A percentile compares a stretch with the other conserved stretches of the same genome.
phyloP scores from a whole-genome alignment of 2,797 vertebrate genomes.

The Tadarida brasiliensis region DNA sequence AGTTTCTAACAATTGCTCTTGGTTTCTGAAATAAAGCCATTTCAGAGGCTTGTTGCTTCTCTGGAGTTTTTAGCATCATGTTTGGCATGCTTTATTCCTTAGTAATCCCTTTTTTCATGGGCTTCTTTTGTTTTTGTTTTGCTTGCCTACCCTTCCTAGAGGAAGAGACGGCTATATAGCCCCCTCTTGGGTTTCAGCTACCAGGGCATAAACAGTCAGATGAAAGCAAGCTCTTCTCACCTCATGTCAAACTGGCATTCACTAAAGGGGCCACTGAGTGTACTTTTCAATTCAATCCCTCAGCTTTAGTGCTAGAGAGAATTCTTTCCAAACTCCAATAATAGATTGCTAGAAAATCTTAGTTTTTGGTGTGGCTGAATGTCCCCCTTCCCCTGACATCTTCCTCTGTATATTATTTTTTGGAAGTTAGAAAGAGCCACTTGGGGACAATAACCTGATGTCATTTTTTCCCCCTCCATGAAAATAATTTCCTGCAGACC shows the following conservation, averaged over 20 bases:
- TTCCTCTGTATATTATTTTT: conserved; percentile 51
- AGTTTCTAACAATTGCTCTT: not conserved
- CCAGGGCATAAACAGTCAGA: not conserved
- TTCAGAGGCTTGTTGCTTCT: not conserved
- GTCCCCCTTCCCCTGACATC: not conserved
- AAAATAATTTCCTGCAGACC: conserved; percentile 29
- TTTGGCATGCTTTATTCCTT: not conserved
- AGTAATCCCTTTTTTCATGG: not conserved
- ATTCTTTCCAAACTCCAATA: not conserved
- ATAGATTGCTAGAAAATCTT: not conserved
- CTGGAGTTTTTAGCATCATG: not conserved
- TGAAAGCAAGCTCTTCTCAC: not conserved
- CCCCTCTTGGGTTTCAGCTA: not conserved
- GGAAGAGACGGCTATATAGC: not conserved
- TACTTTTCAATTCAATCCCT: conserved; percentile 4
- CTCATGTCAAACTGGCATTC: not conserved
- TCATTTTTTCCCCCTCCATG: not conserved
- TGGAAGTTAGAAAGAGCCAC: not conserved
- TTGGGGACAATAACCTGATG: not conserved
- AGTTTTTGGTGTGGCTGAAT: not conserved
- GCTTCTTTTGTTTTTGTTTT: not conserved
- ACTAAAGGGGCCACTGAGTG: not conserved
- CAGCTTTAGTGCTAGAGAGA: not conserved
- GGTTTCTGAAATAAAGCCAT: not conserved
- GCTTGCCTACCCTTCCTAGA: not conserved